Evolutionary conservation across 2,888 invertebrate species (phyloP).

Genomic region (Cryptocephalus moraei): DNA sequence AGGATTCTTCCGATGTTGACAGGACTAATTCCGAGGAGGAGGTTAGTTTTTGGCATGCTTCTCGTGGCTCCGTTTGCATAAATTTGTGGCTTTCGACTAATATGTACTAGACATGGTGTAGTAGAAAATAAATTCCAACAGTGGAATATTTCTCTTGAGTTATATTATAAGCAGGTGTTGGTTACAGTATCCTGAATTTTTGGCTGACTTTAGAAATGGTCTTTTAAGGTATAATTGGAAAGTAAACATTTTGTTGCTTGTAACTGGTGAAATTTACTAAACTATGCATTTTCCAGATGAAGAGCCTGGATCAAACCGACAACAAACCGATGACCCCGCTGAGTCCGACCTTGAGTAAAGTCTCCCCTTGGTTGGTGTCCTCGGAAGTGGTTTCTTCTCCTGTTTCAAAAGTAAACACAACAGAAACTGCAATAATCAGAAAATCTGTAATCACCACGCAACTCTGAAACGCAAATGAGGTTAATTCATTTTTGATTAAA

Average conservation of each 20-base stretch:
- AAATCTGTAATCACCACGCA: slow-evolving; percentile 85
- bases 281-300: slow-evolving; percentile 38
- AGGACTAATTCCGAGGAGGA: slow-evolving; percentile 14
- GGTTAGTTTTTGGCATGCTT: slow-evolving; percentile 6
- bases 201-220: no score
- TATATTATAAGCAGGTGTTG: no score
- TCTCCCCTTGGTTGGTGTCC: slow-evolving; percentile 76
- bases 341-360: slow-evolving; percentile 52
- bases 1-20: slow-evolving; percentile 10
- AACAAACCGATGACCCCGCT: slow-evolving; percentile 39
- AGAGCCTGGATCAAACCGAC: slow-evolving; percentile 31
- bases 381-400: slow-evolving; percentile 56
- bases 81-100: no score
- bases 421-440: slow-evolving; percentile 59
- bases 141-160: no score
- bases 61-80: no score
- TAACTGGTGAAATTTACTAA: neutral
- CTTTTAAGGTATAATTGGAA: no score
- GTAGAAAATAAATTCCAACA: no score
- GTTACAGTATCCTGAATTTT: no score
- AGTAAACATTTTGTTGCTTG: neutral
- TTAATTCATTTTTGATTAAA: no score
- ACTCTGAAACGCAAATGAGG: slow-evolving; percentile 17
- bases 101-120: no score
- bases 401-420: slow-evolving; percentile 48